These are phyloP conservation scores for Automeris io DNA, from an alignment of 2,888 invertebrate species.

Conservation along the genomic window DNA sequence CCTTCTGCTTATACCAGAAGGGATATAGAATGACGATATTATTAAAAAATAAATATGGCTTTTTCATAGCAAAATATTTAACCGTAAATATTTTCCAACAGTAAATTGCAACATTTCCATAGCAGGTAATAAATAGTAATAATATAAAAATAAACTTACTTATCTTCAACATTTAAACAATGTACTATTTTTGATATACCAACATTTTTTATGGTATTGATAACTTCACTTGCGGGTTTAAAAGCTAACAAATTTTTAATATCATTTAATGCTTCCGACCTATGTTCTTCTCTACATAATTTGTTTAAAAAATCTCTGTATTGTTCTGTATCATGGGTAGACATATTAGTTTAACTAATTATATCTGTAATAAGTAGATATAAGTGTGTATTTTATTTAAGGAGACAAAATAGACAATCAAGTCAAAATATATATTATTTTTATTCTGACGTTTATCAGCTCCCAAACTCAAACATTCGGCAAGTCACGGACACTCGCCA, in stretches of 20 bases:
- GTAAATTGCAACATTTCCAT: not conserved
- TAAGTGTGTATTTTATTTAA: no score
- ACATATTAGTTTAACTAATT: conserved; percentile 34
- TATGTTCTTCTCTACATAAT: conserved; percentile 44
- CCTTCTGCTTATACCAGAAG: no score
- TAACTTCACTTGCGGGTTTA: conserved; percentile 44
- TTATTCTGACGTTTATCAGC: no score
- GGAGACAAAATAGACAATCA: no score
- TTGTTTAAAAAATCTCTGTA: conserved; percentile 40
- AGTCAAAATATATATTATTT: no score
- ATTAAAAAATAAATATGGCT: no score
- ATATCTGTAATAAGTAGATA: no score
- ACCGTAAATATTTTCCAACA: not conserved
- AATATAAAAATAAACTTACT: conserved; percentile 31
- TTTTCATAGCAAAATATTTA: no score
- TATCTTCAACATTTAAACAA: conserved; percentile 74
- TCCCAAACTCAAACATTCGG: no score
- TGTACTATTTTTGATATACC: conserved; percentile 79
- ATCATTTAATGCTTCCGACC: conserved; percentile 46
- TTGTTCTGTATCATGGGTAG: conserved; percentile 35
- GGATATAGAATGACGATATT: no score
- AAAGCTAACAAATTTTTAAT: conserved; percentile 49
- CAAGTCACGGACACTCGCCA: no score
- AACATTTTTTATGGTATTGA: conserved; percentile 41
- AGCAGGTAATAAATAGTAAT: not conserved